Percentiles rank a stretch among this genome's conserved stretches.
Conservation (phyloP, 2,888 invertebrate species). For the Oeneis ivallda region DNA sequence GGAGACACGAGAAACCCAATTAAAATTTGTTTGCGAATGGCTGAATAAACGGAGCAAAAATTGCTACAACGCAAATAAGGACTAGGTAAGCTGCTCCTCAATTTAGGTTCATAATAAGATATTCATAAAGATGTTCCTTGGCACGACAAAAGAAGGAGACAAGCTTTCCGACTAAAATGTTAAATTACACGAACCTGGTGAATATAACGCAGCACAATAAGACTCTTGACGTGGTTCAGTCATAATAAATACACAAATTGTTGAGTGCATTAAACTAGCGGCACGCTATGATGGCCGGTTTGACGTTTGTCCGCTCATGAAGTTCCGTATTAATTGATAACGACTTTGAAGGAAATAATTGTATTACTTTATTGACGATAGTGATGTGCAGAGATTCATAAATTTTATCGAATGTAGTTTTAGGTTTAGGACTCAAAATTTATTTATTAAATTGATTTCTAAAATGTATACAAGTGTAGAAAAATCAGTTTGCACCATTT, state of each 20-base stretch:
- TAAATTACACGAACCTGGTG: constrained; percentile 61
- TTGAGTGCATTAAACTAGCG: constrained; percentile 26
- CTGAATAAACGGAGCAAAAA: constrained; percentile 71
- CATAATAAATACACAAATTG: constrained; percentile 32
- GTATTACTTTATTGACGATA: too few species aligned
- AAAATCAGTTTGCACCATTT: too few species aligned
- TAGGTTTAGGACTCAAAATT: too few species aligned
- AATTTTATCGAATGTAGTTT: too few species aligned
- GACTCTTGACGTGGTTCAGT: constrained; percentile 39
- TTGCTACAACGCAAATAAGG: constrained; percentile 69
- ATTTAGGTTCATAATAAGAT: constrained; percentile 75
- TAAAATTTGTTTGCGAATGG: constrained; percentile 76
- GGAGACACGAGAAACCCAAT: constrained; percentile 72
- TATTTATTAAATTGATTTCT: too few species aligned
- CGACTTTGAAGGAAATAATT: too few species aligned
- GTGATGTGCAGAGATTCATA: too few species aligned
- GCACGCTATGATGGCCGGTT: too few species aligned
- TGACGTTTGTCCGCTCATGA: too few species aligned
- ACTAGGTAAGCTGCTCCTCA: constrained; percentile 72
- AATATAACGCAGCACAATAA: constrained; percentile 45
- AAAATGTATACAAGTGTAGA: too few species aligned
- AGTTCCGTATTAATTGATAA: too few species aligned
- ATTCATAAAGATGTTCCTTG: constrained; percentile 72
- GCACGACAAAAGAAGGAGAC: constrained; percentile 63
- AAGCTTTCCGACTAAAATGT: constrained; percentile 58